Evolutionary conservation across 2,888 invertebrate species (phyloP), one percentile per base, ranked within the genome.

Genomic region (Achlya flavicornis): DNA sequence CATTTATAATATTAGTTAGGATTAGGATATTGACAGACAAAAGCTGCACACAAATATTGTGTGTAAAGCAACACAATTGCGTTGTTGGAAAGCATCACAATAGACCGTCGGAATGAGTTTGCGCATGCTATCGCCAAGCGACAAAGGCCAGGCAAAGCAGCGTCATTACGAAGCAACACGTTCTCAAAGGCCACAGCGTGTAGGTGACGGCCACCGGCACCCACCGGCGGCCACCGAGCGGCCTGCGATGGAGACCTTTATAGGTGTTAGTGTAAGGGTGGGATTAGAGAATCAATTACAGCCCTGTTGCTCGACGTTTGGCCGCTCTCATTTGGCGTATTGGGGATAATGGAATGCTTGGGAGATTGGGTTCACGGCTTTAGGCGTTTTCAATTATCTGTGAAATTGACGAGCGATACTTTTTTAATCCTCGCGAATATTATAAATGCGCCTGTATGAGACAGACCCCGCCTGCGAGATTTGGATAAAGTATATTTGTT

Each of bases 61-160:
- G 6, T 10, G 10, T 10, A 53, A 0, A 19, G 7, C 53, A n/a
- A 1, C 53, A 19, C 19, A 10, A 53, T 19, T 19, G 53, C 10
- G 19, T 53, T 10, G 19, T 16, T 53, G 10, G 19, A 19, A 19
- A 19, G 53, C 7, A 19, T 19, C 48, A 48, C 5, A 16, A 48
- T 16, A 16, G 53, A 19, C 41, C 12, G 10, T 5, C 53, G 3
- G 19, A 3, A 53, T 53, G 53, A 53, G 10, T 8, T 53, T 53
- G 53, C 53, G 3, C 19, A 3, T 8, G 53, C 53, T n/a, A 19
- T 53, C 53, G 26, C 5, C 4, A 53, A 10, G 58, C 61, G 64
- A 71, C 71, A 72, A 73, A 71, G 75, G 72, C 64, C 61, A 62
- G 63, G 65, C 63, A 65, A 69, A 72, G 69, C 68, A 70, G 68